Base-by-base conservation (phyloP, 2,797 vertebrate species). In the Falco concolor region DNA sequence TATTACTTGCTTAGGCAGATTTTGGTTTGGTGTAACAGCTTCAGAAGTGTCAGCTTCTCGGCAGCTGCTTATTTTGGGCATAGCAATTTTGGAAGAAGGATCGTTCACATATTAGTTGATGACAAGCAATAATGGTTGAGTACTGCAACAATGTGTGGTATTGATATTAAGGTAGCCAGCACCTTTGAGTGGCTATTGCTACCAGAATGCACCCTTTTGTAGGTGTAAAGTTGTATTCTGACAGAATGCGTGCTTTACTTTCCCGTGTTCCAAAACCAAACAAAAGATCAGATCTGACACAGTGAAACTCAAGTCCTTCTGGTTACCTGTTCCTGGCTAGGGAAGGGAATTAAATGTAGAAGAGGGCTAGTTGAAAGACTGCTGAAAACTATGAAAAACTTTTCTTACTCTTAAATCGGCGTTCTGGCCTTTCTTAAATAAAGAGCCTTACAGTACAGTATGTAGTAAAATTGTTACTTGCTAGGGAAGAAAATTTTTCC, bases 151-250 rank as follows among this genome's bases (percentile, higher is more conserved):
- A 0, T 2, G 6, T 9, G 8, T 5, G 13, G 4, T 36, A 3
- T 3, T 3, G 10, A 6, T 54, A 24, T 13, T 28, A 32, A 15
- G 5, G n/a, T 44, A 40, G 36, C 45, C 34, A 25, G n/a, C 7
- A 4, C 28, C 57, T 72, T 20, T 0, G 3, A 10, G 7, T 9
- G 9, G 6, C 25, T 36, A 0, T 0, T 7, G 25, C 36, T 70
- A 20, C 50, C 30, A 28, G n/a, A 34, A 30, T 0, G 0, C 16
- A 54, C 18, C 28, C 28, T 64, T 22, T 0, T 4, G 16, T 5
- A 16, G 22, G 13, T 14, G 5, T 13, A 10, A 10, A 7, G 6
- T 24, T 27, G n/a, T 27, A 5, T 17, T 67, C 49, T 76, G 44
- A 32, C 32, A 44, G 27, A 61, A 25, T 3, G 24, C 67, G 3